phyloP scores from a whole-genome alignment of 2,888 invertebrate genomes.

The Stratiomys singularior region DNA sequence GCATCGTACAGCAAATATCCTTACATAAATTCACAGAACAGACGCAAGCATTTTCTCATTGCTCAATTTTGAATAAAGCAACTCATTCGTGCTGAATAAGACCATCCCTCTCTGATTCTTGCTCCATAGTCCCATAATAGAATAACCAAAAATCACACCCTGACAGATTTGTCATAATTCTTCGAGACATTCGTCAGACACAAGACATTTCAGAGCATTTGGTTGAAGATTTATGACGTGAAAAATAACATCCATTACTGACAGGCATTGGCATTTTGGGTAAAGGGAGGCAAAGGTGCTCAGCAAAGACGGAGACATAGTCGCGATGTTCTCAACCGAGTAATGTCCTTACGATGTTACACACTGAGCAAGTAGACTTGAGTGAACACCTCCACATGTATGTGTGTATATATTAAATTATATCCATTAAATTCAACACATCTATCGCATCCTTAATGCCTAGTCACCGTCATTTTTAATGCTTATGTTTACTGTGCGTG shows the following conservation, averaged over 20 bases:
- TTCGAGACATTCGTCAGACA: slow-evolving; percentile 21
- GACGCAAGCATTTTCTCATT: no score
- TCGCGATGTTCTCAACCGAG: neutral
- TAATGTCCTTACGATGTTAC: neutral
- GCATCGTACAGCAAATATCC: no score
- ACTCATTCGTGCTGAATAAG: no score
- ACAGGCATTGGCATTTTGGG: neutral
- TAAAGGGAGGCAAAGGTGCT: neutral
- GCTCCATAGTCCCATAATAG: no score
- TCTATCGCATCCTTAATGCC: neutral
- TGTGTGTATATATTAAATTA: neutral
- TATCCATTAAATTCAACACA: slow-evolving; percentile 30
- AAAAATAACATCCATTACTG: slow-evolving; percentile 37
- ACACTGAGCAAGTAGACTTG: neutral
- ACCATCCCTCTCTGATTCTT: no score
- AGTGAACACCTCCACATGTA: neutral
- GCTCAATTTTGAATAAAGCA: no score
- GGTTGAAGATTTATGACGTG: slow-evolving; percentile 34
- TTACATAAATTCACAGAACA: no score
- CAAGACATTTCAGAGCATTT: slow-evolving; percentile 23
- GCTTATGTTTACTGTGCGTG: slow-evolving; percentile 28
- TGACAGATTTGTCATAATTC: slow-evolving; percentile 43
- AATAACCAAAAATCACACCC: slow-evolving; percentile 7
- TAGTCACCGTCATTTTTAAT: slow-evolving; percentile 25
- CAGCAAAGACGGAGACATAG: neutral